Conservation (phyloP, 2,888 invertebrate genomes). For the Heliconius ethilla region DNA sequence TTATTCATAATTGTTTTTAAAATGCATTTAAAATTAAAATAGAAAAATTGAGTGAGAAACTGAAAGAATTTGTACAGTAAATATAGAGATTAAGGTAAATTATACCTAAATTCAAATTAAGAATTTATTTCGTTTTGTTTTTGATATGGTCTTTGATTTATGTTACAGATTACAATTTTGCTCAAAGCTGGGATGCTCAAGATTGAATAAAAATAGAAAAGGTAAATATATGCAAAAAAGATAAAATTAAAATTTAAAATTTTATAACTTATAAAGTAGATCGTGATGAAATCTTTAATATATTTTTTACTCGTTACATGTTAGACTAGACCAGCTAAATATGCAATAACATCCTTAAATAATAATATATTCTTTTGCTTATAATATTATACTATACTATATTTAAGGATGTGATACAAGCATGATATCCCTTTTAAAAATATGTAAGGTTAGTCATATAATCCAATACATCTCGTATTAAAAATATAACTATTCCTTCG, state of each 20-base stretch:
- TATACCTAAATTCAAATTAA: neutral
- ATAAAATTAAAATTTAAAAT: too few relatives aligned
- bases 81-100: neutral
- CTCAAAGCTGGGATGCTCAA: too few relatives aligned
- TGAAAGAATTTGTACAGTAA: neutral
- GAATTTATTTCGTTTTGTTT: neutral
- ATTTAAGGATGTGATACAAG: neutral
- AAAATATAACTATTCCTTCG: neutral
- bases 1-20: too few relatives aligned
- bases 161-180: neutral
- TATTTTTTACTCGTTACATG: neutral
- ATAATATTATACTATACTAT: too few relatives aligned
- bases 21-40: neutral
- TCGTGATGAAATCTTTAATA: neutral
- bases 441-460: neutral
- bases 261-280: neutral
- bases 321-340: neutral
- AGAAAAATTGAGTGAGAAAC: neutral
- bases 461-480: too few relatives aligned
- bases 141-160: neutral
- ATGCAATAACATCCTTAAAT: too few relatives aligned
- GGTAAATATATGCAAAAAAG: too few relatives aligned
- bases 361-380: too few relatives aligned
- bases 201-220: too few relatives aligned
- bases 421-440: neutral